Evolutionary conservation across 2,888 invertebrate species (phyloP).

Genomic region (Heliconius sara): DNA sequence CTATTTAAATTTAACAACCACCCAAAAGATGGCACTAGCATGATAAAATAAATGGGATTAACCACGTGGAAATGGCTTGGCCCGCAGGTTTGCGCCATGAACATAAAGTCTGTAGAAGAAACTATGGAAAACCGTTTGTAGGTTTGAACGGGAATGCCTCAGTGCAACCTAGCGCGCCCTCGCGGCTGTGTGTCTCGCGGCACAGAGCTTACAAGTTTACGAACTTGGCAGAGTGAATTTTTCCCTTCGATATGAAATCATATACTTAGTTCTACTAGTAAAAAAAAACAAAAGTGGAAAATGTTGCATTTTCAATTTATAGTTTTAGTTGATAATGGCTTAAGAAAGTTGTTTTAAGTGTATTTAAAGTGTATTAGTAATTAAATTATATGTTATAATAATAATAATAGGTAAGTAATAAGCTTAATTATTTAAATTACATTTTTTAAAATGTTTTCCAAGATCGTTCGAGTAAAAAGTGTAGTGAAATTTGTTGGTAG

Average conservation of each 20-base stretch:
- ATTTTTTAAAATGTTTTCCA: neutral
- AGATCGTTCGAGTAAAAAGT: neutral
- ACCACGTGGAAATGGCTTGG: slow-evolving; percentile 69
- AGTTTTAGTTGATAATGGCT: neutral
- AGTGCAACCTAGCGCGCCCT: slow-evolving; percentile 70
- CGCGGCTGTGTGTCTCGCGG: slow-evolving; percentile 55
- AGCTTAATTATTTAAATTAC: neutral
- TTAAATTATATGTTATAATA: slow-evolving; percentile 1
- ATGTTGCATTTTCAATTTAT: slow-evolving; percentile 4
- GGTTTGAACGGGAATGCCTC: slow-evolving; percentile 62
- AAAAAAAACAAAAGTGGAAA: slow-evolving; percentile 4
- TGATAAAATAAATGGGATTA: slow-evolving; percentile 51
- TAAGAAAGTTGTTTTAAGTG: slow-evolving; percentile 16
- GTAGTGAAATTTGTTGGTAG: neutral
- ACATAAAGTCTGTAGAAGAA: slow-evolving; percentile 65
- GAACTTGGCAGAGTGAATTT: slow-evolving; percentile 48
- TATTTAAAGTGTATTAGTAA: slow-evolving; percentile 6
- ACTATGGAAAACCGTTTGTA: slow-evolving; percentile 67
- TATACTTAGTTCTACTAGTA: slow-evolving; percentile 11
- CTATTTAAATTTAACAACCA: slow-evolving; percentile 17
- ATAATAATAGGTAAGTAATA: slow-evolving; percentile 4
- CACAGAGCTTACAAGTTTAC: slow-evolving; percentile 60
- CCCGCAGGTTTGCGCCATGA: slow-evolving; percentile 73
- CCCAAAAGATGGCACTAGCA: slow-evolving; percentile 58
- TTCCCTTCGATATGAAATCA: slow-evolving; percentile 18